A percentile compares a stretch with the other conserved stretches of the same genome.
Conservation (phyloP, 2,888 invertebrate genomes). For the Ectemnius lituratus region DNA sequence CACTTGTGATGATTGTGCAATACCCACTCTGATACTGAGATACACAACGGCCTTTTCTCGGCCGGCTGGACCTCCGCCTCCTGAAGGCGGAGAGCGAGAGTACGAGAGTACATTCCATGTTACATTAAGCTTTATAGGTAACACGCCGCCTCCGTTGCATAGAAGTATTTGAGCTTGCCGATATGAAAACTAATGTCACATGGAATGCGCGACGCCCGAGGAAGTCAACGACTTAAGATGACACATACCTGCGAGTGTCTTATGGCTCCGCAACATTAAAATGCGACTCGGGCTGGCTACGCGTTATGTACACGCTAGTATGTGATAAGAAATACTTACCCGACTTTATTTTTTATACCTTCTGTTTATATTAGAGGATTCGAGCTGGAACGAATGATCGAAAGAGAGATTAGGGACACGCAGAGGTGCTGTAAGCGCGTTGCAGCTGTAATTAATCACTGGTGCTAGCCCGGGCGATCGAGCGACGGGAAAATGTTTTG, state of each 20-base stretch:
- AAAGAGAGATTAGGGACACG: slow-evolving; percentile 30
- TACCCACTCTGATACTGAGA: slow-evolving; percentile 16
- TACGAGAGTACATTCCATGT: slow-evolving; percentile 37
- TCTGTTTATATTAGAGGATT: slow-evolving; percentile 49
- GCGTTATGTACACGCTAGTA: slow-evolving; percentile 10
- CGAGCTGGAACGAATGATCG: slow-evolving; percentile 15
- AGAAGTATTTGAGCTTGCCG: slow-evolving; percentile 13
- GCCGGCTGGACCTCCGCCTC: slow-evolving; percentile 3
- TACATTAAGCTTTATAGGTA: slow-evolving; percentile 41
- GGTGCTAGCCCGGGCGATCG: slow-evolving; percentile 54
- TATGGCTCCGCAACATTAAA: slow-evolving; percentile 2
- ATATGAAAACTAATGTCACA: slow-evolving; percentile 31
- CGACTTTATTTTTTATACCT: slow-evolving; percentile 64
- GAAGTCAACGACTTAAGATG: slow-evolving; percentile 16
- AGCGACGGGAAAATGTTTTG: slow-evolving; percentile 28
- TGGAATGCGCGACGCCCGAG: slow-evolving; percentile 38
- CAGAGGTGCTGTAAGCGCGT: slow-evolving; percentile 21
- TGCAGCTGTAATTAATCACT: slow-evolving; percentile 36
- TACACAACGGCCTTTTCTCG: slow-evolving; percentile 8
- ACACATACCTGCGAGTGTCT: slow-evolving; percentile 17
- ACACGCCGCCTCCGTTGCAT: slow-evolving; percentile 25
- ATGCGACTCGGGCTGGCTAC: slow-evolving; percentile 15
- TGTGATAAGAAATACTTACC: slow-evolving; percentile 48
- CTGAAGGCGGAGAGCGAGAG: too few species aligned
- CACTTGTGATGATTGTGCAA: slow-evolving; percentile 30